Conservation (phyloP, 2,888 invertebrate genomes). For the Mythimna vitellina region DNA sequence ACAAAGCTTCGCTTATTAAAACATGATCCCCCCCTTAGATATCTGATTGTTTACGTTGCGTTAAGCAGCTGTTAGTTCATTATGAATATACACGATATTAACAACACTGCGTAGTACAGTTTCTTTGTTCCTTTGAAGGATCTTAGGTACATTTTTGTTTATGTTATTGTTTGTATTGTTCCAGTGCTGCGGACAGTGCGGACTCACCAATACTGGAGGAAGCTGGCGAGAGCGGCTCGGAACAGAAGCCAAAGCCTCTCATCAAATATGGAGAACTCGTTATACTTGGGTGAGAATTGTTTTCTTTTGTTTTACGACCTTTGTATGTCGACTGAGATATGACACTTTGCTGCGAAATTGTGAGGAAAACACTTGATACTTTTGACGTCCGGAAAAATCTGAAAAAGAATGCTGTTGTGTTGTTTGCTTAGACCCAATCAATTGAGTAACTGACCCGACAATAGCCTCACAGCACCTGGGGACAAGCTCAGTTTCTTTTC, state of each 20-base stretch:
- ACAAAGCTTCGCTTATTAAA: conserved; percentile 43
- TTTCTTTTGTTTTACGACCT: conserved; percentile 28
- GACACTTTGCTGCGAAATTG: neutral
- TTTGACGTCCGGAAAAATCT: neutral
- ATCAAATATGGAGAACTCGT: conserved; percentile 98
- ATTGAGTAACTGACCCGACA: conserved; percentile 22
- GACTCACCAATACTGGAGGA: conserved; percentile 95
- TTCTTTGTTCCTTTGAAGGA: conserved; percentile 33
- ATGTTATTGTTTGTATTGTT: conserved; percentile 67
- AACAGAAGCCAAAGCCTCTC: conserved; percentile 94
- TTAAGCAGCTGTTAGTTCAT: conserved; percentile 27
- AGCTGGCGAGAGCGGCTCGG: conserved; percentile 93
- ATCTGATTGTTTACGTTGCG: conserved; percentile 39
- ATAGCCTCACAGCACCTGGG: conserved; percentile 22
- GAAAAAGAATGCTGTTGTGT: conserved; percentile 17
- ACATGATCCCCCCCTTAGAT: conserved; percentile 28
- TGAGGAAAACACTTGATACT: conserved; percentile 2
- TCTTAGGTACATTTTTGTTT: conserved; percentile 15
- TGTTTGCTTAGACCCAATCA: conserved; percentile 26
- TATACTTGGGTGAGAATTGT: conserved; percentile 95
- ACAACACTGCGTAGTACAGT: neutral
- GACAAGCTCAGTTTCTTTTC: conserved; percentile 31
- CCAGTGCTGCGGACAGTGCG: conserved; percentile 90
- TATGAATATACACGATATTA: conserved; percentile 11
- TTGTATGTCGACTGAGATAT: conserved; percentile 3